Percentiles rank a stretch among this genome's conserved stretches.
Evolutionary conservation across 2,888 invertebrate genomes (phyloP).

Genomic region (Seladonia tumulorum): DNA sequence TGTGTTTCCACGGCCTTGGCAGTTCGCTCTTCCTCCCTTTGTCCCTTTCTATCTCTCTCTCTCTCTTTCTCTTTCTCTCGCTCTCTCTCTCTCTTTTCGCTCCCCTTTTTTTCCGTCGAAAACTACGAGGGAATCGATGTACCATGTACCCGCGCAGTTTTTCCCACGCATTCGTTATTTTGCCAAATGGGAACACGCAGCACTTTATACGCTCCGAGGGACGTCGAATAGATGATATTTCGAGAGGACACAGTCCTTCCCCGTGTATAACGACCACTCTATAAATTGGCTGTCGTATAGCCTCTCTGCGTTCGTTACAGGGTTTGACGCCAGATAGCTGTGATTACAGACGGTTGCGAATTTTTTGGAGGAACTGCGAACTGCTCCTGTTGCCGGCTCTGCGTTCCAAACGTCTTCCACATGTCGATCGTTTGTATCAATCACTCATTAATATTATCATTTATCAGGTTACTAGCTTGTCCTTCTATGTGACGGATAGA

Average conservation of each 20-base stretch:
- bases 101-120: constrained; percentile 13
- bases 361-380: not conserved
- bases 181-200: constrained; percentile 26
- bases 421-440: not conserved
- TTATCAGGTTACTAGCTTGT: too few relatives aligned
- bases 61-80: not conserved
- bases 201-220: constrained; percentile 26
- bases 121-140: constrained; percentile 33
- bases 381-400: not conserved
- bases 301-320: not conserved
- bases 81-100: not conserved
- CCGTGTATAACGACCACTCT: constrained; percentile 9
- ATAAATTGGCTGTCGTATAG: constrained; percentile 10
- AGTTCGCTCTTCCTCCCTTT: not conserved
- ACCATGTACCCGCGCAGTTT: constrained; percentile 27
- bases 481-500: too few relatives aligned
- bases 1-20: constrained; percentile 35
- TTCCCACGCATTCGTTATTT: constrained; percentile 45
- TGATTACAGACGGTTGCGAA: not conserved
- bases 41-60: not conserved
- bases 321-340: not conserved
- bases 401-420: not conserved
- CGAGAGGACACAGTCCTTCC: constrained; percentile 4
- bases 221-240: constrained; percentile 12
- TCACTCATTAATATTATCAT: too few relatives aligned